Evolutionary conservation across 53 echinoderm and acorn worm species (phyloP), one percentile per base, ranked within the genome.

Genomic region (Zoroaster sp.): DNA sequence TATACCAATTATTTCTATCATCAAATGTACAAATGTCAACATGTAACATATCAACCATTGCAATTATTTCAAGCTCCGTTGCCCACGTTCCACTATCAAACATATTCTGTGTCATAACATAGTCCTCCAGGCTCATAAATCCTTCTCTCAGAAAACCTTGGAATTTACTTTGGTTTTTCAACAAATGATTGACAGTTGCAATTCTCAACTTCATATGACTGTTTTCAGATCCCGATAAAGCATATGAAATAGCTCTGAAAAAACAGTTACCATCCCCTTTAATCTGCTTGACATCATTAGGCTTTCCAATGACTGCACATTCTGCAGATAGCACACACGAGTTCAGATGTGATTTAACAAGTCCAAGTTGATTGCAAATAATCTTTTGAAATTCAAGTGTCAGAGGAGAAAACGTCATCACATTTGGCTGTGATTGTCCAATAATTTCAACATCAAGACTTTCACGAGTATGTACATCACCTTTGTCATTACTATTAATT

Each of bases 241-340:
- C 80, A 88, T 55, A 79, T 20, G 87, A 87, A 44, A 92, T 35
- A 4, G 90, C 93, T 31, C 74, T 66, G 33, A 87, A 90, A 74
- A 93, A 90, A 71, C 93, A 93, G 41, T 93, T 93, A 5, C 90
- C 93, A 81, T 93, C 87, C 11, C 80, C 87, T 46, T 44, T 65
- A 39, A 80, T 76, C 51, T 52, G 31, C 54, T 78, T n/a, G n/a
- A 78, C 25, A 53, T 52, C 5, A 18, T 78, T 1, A 53, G 54
- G 78, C 32, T 45, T n/a, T 7, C 78, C 78, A 23, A 78, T 52
- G 4, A 28, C n/a, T 11, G 17, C 55, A 78, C 78, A 78, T 17
- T n/a, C 33, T 45, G 13, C 53, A 12, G 20, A 6, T 1, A 78
- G 18, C 35, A 51, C 10, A 47, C 14, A 44, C 44, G 46, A 30